These are phyloP conservation scores for Pristionchus maxplancki DNA, from an alignment of 2,888 invertebrate genomes.

Conservation along the genomic window DNA sequence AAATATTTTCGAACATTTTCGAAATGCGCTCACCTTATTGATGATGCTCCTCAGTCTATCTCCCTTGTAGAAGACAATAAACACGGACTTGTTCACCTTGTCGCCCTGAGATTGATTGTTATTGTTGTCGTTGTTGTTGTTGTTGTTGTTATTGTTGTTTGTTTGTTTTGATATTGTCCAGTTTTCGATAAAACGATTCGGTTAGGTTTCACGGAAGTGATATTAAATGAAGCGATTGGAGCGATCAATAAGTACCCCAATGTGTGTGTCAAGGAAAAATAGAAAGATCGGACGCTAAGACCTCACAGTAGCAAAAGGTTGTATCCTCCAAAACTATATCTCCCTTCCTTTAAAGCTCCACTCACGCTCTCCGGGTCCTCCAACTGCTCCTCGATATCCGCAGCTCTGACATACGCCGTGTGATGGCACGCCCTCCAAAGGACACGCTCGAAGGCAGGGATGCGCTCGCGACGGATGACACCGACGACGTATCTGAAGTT, in stretches of 20 bases:
- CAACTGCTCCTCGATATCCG: constrained; percentile 92
- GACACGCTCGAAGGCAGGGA: constrained; percentile 96
- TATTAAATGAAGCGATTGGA: no score
- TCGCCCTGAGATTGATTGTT: constrained; percentile 87
- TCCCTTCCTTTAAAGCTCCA: constrained; percentile 58
- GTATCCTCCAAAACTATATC: no score
- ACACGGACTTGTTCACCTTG: constrained; percentile 95
- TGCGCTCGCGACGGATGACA: constrained; percentile 92
- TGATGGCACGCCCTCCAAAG: constrained; percentile 97
- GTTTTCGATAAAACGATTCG: no score
- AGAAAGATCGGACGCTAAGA: no score
- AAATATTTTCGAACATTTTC: no score
- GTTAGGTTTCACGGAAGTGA: no score
- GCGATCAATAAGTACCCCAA: no score
- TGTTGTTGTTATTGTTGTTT: no score
- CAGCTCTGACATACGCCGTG: constrained; percentile 90
- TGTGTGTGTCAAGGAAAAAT: no score
- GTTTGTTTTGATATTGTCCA: no score
- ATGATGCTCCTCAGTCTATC: constrained; percentile 96
- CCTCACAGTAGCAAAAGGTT: neutral
- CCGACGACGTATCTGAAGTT: constrained; percentile 92
- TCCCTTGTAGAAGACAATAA: constrained; percentile 87
- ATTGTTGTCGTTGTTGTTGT: no score
- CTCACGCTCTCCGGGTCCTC: no score
- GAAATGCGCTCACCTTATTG: constrained; percentile 85